Conservation (phyloP, 1,140 invertebrate genomes). For the Bombus superbus region DNA sequence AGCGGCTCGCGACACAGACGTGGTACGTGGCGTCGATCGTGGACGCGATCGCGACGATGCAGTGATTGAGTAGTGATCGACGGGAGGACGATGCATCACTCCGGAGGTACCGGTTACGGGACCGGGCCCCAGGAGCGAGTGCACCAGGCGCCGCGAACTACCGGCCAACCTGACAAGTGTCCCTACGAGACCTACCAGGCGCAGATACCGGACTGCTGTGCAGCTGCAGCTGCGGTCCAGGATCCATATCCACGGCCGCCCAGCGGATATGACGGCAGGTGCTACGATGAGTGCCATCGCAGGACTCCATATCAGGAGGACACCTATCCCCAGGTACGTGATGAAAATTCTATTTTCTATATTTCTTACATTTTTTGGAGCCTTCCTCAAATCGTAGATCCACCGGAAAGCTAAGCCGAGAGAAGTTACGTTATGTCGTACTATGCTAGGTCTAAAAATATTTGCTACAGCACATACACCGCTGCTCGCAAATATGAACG, state of each 20-base stretch:
- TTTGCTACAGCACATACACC: too few relatives aligned
- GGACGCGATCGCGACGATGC: slow-evolving; percentile 45
- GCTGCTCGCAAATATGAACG: too few relatives aligned
- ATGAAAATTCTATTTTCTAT: background rate
- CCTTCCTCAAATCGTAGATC: too few relatives aligned
- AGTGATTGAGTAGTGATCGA: slow-evolving; percentile 60
- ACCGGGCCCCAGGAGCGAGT: slow-evolving; percentile 80
- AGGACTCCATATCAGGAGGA: slow-evolving; percentile 79
- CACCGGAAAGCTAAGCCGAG: too few relatives aligned
- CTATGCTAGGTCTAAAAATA: too few relatives aligned
- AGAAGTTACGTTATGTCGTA: too few relatives aligned
- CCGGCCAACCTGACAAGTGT: slow-evolving; percentile 76
- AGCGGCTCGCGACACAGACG: slow-evolving; percentile 49
- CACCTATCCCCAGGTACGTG: slow-evolving; percentile 76
- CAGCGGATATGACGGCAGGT: slow-evolving; percentile 78
- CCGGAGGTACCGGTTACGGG: slow-evolving; percentile 67
- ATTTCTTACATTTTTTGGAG: too few relatives aligned
- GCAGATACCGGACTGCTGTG: slow-evolving; percentile 81
- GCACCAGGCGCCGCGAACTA: slow-evolving; percentile 75
- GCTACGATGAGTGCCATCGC: slow-evolving; percentile 80
- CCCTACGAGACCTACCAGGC: slow-evolving; percentile 79
- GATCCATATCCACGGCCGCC: slow-evolving; percentile 79
- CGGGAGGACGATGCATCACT: slow-evolving; percentile 64
- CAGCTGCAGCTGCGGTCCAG: slow-evolving; percentile 75
- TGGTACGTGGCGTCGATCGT: slow-evolving; percentile 40